A percentile compares a stretch with the other conserved stretches of the same genome.
Evolutionary conservation across 2,797 vertebrate genomes (phyloP).

Genomic region (Hyperoplus immaculatus): DNA sequence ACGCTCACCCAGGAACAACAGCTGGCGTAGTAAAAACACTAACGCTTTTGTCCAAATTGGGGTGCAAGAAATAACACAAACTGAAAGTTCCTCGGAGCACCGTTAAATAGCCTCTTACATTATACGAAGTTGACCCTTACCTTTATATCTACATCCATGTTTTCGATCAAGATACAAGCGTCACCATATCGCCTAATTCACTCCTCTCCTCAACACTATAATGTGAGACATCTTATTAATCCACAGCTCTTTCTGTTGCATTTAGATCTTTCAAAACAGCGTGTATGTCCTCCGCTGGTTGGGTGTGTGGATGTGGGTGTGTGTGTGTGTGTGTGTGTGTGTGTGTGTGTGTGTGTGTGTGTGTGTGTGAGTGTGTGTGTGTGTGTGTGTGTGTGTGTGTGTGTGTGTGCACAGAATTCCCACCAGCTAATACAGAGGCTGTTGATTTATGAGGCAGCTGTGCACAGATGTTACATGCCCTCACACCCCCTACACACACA

Average conservation of each 20-base stretch:
- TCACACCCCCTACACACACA: neutral
- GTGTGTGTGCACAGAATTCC: conserved; percentile 18
- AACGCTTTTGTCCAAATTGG: no score
- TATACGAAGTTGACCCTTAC: conserved; percentile 42
- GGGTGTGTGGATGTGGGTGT: no score
- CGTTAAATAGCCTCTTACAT: neutral
- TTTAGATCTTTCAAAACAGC: neutral
- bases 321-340: no score
- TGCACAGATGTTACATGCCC: conserved; percentile 57
- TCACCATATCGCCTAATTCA: neutral
- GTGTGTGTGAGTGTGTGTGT: no score
- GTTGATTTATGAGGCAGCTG: conserved; percentile 72
- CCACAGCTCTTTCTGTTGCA: neutral
- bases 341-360: no score
- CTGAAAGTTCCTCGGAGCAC: no score
- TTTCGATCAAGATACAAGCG: conserved; percentile 1
- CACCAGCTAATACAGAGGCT: conserved; percentile 37
- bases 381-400: no score
- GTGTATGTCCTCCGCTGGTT: neutral
- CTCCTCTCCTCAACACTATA: neutral
- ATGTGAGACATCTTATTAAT: neutral
- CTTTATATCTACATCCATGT: conserved; percentile 43
- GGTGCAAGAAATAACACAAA: no score
- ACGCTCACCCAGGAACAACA: no score
- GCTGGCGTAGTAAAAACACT: no score